Evolutionary conservation across 2,113 vertebrate genomes (phyloP), one percentile per base, ranked within the genome.

Genomic region (Grammomys surdaster): DNA sequence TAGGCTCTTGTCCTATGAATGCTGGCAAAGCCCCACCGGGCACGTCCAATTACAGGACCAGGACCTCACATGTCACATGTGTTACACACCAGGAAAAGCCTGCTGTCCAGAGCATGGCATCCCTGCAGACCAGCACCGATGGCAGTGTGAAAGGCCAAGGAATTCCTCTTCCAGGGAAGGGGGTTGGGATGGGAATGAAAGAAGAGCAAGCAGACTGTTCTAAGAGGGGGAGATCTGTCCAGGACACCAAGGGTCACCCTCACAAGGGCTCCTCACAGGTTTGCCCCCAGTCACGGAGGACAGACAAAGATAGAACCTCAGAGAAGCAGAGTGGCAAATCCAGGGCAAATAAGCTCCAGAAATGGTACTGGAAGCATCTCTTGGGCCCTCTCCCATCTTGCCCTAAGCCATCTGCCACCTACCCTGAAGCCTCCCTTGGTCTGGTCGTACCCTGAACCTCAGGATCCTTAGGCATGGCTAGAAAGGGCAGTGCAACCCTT

Each of bases 141-240:
- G 96, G 91, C 88, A 82, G 93, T 96, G 98, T 26, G 97, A 98
- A 92, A 97, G 97, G 97, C 97, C 98, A 98, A 98, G 98, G 98
- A 97, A 77, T 56, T 70, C 91, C 97, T 93, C 76, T 88, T 16
- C 69, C 98, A 98, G 97, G 97, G 97, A 97, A 98, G 97, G 98
- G 97, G 94, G 96, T 97, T 95, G 97, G 91, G 81, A 91, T 95
- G 78, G 90, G 96, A 98, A 96, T 97, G 90, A 97, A 97, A 98
- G 97, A 97, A 97, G 98, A 97, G 94, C 98, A 98, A 98, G 99
- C 98, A 98, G 94, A 96, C 60, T 88, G 58, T 94, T 43, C 26
- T 85, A 70, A 78, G 40, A 17, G 93, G 98, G 97, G 98, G 98
- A 98, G 98, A 97, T 98, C 98, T 19, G 46, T 97, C 98, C 97